Conservation (phyloP, 2,888 invertebrate species). For the Polylopha cassiicola region DNA sequence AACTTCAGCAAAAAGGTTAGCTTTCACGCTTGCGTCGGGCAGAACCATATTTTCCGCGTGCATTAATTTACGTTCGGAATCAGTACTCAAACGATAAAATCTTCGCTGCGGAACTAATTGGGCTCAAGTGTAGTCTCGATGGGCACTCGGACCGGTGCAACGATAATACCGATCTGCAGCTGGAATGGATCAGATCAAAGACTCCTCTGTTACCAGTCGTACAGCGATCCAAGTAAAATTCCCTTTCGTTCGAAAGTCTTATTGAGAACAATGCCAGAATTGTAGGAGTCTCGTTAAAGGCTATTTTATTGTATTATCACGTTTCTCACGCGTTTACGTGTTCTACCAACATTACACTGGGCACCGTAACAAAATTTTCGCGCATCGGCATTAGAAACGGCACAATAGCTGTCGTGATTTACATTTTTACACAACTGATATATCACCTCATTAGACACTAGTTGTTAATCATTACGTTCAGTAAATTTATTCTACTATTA, state of each 20-base stretch:
- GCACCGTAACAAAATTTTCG: slow-evolving; percentile 3
- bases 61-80: slow-evolving; percentile 13
- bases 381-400: slow-evolving; percentile 1
- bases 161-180: slow-evolving; percentile 42
- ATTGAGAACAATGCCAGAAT: slow-evolving; percentile 8
- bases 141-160: slow-evolving; percentile 32
- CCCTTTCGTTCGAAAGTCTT: slow-evolving; percentile 15
- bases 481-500: too few species aligned
- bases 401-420: slow-evolving; percentile 2
- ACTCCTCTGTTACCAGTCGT: slow-evolving; percentile 38
- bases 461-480: too few species aligned
- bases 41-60: too few species aligned
- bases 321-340: slow-evolving; percentile 15
- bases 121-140: slow-evolving; percentile 55
- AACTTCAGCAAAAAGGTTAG: not conserved
- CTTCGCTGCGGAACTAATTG: slow-evolving; percentile 53
- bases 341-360: slow-evolving; percentile 5
- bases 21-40: too few species aligned
- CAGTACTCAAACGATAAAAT: slow-evolving; percentile 22
- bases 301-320: slow-evolving; percentile 10
- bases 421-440: slow-evolving; percentile 14
- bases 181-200: slow-evolving; percentile 58
- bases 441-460: slow-evolving; percentile 7
- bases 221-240: slow-evolving; percentile 15
- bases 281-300: slow-evolving; percentile 3